These are phyloP conservation scores for Mythimna albipuncta DNA, from an alignment of 2,888 invertebrate genomes.

Conservation along the genomic window DNA sequence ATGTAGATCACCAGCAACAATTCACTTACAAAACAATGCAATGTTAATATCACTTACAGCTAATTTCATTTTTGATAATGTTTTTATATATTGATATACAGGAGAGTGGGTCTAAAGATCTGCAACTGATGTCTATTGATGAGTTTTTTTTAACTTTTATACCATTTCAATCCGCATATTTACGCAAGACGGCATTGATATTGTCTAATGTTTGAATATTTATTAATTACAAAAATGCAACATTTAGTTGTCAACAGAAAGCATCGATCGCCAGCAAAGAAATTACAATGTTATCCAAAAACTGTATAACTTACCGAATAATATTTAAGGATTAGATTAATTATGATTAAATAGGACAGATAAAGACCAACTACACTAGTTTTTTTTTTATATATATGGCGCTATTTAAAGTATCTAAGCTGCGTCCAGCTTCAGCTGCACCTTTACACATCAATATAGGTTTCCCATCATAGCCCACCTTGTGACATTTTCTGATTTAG, in stretches of 20 bases:
- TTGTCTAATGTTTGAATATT: slow-evolving; percentile 73
- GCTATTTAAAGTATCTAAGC: no score
- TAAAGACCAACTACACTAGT: no score
- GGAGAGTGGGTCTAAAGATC: slow-evolving; percentile 51
- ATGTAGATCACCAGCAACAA: background rate
- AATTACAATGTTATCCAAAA: slow-evolving; percentile 38
- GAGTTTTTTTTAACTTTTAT: slow-evolving; percentile 73
- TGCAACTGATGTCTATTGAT: slow-evolving; percentile 69
- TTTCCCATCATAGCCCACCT: background rate
- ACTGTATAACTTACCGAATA: slow-evolving; percentile 19
- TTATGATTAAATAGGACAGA: background rate
- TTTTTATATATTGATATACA: slow-evolving; percentile 22
- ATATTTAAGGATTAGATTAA: background rate
- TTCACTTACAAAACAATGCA: slow-evolving; percentile 1
- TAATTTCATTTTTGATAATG: slow-evolving; percentile 76
- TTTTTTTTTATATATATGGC: no score
- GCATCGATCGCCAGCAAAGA: slow-evolving; percentile 29
- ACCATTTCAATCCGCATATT: slow-evolving; percentile 68
- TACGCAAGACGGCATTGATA: slow-evolving; percentile 80
- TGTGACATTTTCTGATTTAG: background rate
- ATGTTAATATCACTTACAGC: slow-evolving; percentile 71
- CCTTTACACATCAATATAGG: background rate
- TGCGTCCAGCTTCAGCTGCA: background rate
- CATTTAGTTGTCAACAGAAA: slow-evolving; percentile 55
- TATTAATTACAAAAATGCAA: slow-evolving; percentile 69